Conservation (phyloP, 2,888 invertebrate species). For the Scelioninae gen. 1 region DNA sequence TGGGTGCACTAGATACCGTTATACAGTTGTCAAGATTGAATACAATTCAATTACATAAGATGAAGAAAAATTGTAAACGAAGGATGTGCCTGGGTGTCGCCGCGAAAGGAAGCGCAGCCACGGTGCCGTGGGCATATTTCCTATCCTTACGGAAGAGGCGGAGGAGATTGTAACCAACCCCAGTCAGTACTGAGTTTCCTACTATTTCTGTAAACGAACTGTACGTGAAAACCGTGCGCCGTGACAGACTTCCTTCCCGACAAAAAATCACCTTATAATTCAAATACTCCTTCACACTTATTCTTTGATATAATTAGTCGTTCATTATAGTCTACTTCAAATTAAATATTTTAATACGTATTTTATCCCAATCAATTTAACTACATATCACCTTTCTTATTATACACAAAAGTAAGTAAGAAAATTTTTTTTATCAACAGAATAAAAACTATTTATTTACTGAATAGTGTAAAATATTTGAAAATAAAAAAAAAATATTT, state of each 20-base stretch:
- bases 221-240: slow-evolving; percentile 72
- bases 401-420: not conserved
- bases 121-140: slow-evolving; percentile 79
- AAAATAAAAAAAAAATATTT: not conserved
- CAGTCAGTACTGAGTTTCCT: slow-evolving; percentile 57
- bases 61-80: slow-evolving; percentile 67
- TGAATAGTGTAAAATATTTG: not conserved
- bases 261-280: slow-evolving; percentile 33
- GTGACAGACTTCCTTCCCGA: slow-evolving; percentile 70
- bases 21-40: slow-evolving; percentile 27
- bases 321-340: slow-evolving; percentile 8
- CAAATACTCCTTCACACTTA: slow-evolving; percentile 10
- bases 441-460: not conserved
- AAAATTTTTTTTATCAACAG: not conserved
- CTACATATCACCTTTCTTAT: too few species aligned
- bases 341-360: slow-evolving; percentile 19
- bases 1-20: too few species aligned
- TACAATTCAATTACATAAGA: slow-evolving; percentile 73
- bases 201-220: slow-evolving; percentile 66
- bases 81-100: slow-evolving; percentile 23
- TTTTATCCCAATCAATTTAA: not conserved
- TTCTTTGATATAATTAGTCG: slow-evolving; percentile 28
- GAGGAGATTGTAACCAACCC: slow-evolving; percentile 60
- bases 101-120: slow-evolving; percentile 75
- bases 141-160: slow-evolving; percentile 73